These are phyloP conservation scores for Holcopasites calliopsidis DNA, from an alignment of 1,140 invertebrate genomes.

Conservation along the genomic window DNA sequence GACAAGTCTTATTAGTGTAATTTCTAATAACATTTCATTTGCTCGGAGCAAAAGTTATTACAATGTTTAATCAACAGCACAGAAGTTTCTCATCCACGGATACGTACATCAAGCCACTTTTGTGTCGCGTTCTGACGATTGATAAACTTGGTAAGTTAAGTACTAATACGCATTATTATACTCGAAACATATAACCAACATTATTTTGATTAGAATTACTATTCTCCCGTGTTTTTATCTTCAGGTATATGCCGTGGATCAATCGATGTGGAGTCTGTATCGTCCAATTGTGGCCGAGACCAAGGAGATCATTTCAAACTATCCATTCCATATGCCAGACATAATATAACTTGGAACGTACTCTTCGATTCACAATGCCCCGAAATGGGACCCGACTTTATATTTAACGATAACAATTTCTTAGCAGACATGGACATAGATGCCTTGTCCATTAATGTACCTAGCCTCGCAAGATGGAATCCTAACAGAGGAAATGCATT, in stretches of 20 bases:
- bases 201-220: background rate
- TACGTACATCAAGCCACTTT: conserved; percentile 50
- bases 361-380: conserved; percentile 71
- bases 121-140: conserved; percentile 34
- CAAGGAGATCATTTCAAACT: conserved; percentile 72
- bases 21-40: background rate
- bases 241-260: conserved; percentile 47
- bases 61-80: conserved; percentile 55
- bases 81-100: conserved; percentile 35
- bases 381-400: conserved; percentile 75
- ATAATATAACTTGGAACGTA: conserved; percentile 70
- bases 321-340: conserved; percentile 72
- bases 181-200: background rate
- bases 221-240: conserved; percentile 1
- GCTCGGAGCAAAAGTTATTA: background rate
- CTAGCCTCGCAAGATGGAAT: conserved; percentile 82
- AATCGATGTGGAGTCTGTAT: conserved; percentile 39
- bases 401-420: conserved; percentile 82
- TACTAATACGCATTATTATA: background rate
- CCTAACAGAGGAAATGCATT: conserved; percentile 78
- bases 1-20: background rate
- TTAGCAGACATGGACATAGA: conserved; percentile 79
- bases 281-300: conserved; percentile 44
- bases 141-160: conserved; percentile 48
- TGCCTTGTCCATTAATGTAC: conserved; percentile 76